Evolutionary conservation across 2,113 vertebrate species (phyloP), one percentile per base, ranked within the genome.

Genomic region (Oenanthe melanoleuca): DNA sequence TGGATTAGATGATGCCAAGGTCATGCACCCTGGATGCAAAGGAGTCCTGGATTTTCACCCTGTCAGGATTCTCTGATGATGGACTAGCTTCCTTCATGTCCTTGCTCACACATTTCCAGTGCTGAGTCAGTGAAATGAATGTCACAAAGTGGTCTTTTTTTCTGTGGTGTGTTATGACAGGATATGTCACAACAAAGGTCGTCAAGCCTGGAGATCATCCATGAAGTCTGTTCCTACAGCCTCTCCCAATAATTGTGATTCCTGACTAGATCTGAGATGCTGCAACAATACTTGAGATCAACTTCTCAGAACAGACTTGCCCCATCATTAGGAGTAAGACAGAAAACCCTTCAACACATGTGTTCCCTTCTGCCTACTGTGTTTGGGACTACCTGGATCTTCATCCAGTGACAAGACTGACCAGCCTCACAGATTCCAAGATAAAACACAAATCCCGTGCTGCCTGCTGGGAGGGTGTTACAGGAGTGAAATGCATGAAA

Each of bases 121-220:
- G 61, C 90, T 85, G 70, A 87, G 40, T 72, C 66, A 89, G 37
- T 61, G 71, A 85, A 91, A 71, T 17, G 12, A 55, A 47, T 82
- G 55, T 37, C 66, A 80, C 29, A 11, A 80, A 93, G 47, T 29
- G 13, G 28, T 77, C 38, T 71, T 80, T 85, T 45, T 71, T 73
- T 80, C 79, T 75, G n/a, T n/a, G 37, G 26, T 1, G 0, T 26
- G 33, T 61, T 86, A 50, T 72, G 66, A 69, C 55, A 85, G 49
- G 25, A 29, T 72, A 88, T 38, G 55, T 87, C 59, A 65, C 50
- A 69, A 38, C 33, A 83, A 83, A 86, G 59, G 71, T 80, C 26
- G 1, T 34, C 42, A 42, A 50, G 14, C 42, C 50, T n/a, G 33
- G 14, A 86, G 29, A 86, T 47, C 34, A 72, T 47, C 79, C 67